phyloP scores from a whole-genome alignment of 2,113 vertebrate species.

The Chrysochloris asiatica region DNA sequence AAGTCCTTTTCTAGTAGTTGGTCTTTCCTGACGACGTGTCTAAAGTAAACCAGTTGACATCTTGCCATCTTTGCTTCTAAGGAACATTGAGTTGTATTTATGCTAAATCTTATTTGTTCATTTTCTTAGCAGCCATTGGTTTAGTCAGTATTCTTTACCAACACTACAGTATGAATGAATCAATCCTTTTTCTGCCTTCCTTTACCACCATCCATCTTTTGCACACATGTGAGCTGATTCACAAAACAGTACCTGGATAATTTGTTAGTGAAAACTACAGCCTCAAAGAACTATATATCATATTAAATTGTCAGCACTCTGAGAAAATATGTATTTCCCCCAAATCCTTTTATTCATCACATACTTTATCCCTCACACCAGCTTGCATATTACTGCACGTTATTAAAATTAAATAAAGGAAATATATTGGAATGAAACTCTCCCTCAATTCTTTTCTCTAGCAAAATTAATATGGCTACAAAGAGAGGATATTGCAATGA shows the following conservation, averaged over 20 bases:
- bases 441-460: constrained; percentile 29
- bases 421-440: constrained; percentile 32
- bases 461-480: constrained; percentile 3
- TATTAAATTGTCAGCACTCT: not conserved
- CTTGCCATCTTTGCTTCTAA: not conserved
- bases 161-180: not conserved
- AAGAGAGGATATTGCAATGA: not conserved
- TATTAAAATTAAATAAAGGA: constrained; percentile 52
- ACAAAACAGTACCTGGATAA: not conserved
- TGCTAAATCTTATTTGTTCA: not conserved
- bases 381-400: constrained; percentile 34
- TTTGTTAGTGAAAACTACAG: not conserved
- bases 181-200: not conserved
- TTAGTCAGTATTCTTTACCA: not conserved
- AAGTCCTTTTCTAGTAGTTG: not conserved
- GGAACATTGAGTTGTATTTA: not conserved
- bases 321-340: not conserved
- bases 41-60: not conserved
- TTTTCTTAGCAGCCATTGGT: not conserved
- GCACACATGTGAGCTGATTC: not conserved
- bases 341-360: not conserved
- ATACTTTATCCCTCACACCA: constrained; percentile 15
- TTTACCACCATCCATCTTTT: not conserved
- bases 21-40: not conserved
- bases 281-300: not conserved